Conservation (phyloP, 2,797 vertebrate species). For the Coreius guichenoti region DNA sequence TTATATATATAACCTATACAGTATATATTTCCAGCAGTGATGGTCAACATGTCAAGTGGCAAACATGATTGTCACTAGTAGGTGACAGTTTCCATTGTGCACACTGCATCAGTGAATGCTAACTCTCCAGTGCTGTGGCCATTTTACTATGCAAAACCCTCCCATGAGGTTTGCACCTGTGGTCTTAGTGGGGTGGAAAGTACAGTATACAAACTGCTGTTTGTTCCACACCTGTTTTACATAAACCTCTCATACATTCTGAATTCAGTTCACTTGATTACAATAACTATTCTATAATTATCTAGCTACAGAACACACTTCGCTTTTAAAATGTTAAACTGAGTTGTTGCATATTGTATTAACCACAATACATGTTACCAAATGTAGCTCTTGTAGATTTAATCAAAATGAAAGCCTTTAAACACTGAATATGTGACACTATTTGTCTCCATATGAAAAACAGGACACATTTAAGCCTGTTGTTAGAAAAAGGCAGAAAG, state of each 20-base stretch:
- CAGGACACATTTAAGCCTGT: not conserved
- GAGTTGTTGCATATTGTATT: not conserved
- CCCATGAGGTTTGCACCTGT: conserved; percentile 57
- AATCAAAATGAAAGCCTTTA: conserved; percentile 1
- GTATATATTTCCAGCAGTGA: conserved; percentile 26
- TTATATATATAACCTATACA: not conserved
- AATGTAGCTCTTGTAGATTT: not conserved
- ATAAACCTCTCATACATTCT: conserved; percentile 28
- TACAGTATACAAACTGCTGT: conserved; percentile 48
- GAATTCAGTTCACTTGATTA: conserved; percentile 2
- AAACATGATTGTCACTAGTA: conserved; percentile 24
- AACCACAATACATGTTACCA: not conserved
- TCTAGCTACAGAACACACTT: not conserved
- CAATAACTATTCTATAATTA: not conserved
- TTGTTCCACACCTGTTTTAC: conserved; percentile 53
- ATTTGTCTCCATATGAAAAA: conserved; percentile 29
- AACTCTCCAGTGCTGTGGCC: conserved; percentile 53
- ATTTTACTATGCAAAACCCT: conserved; percentile 64
- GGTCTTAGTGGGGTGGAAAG: conserved; percentile 46
- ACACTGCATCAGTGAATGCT: conserved; percentile 49
- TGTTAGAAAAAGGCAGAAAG: conserved; percentile 49
- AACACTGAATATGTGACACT: not conserved
- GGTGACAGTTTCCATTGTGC: conserved; percentile 27
- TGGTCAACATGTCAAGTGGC: conserved; percentile 30
- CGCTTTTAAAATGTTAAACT: not conserved